Conservation (phyloP, 2,888 invertebrate genomes). For the Acanthococcus lagerstroemiae region DNA sequence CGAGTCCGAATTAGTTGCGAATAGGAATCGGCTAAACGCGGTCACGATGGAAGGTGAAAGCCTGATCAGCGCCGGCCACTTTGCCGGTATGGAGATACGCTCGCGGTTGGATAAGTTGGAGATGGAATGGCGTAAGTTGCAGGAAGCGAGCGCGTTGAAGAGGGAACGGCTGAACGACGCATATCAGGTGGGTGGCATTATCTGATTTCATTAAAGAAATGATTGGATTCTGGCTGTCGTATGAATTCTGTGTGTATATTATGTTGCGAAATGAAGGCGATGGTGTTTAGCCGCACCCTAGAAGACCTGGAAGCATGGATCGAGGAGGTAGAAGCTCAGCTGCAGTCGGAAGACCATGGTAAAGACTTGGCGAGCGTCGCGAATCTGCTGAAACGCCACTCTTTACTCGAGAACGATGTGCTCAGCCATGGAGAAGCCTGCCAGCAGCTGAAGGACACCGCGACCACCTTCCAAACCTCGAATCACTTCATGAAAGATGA, state of each 20-base stretch:
- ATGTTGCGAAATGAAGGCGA: conserved; percentile 48
- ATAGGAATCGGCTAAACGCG: conserved; percentile 72
- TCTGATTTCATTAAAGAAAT: background rate
- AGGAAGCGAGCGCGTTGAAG: conserved; percentile 71
- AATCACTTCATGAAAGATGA: conserved; percentile 85
- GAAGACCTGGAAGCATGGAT: conserved; percentile 93
- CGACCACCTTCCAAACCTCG: conserved; percentile 63
- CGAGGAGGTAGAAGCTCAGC: conserved; percentile 71
- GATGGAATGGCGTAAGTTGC: conserved; percentile 74
- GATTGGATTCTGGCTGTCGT: background rate
- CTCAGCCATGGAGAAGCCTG: conserved; percentile 73
- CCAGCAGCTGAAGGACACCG: conserved; percentile 65
- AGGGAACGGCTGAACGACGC: conserved; percentile 79
- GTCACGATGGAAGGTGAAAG: conserved; percentile 70
- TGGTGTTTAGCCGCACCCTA: conserved; percentile 74
- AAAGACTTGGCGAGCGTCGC: conserved; percentile 80
- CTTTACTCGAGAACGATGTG: conserved; percentile 77
- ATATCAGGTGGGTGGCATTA: conserved; percentile 47
- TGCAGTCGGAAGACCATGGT: conserved; percentile 68
- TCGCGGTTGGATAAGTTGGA: conserved; percentile 73
- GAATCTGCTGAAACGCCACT: conserved; percentile 67
- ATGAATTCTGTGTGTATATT: background rate
- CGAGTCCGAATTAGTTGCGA: conserved; percentile 86
- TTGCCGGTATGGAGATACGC: conserved; percentile 75
- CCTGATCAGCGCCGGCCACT: conserved; percentile 68